phyloP scores from a whole-genome alignment of 2,888 invertebrate genomes.

The Pecten maximus region DNA sequence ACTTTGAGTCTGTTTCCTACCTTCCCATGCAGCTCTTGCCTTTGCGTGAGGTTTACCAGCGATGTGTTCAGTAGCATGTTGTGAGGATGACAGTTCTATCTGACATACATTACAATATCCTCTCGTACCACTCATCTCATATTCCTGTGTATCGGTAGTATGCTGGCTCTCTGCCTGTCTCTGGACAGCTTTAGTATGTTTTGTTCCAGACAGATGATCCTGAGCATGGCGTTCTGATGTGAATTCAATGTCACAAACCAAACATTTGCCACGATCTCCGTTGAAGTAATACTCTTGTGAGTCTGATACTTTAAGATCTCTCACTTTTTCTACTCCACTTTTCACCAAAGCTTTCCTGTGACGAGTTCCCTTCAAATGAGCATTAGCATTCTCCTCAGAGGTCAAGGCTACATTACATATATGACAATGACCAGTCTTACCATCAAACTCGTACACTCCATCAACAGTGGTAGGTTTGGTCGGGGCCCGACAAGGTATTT shows the following conservation, averaged over 20 bases:
- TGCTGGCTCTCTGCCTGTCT: background rate
- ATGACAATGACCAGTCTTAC: constrained; percentile 59
- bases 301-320: background rate
- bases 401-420: constrained; percentile 63
- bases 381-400: constrained; percentile 59
- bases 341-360: constrained; percentile 54
- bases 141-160: constrained; percentile 37
- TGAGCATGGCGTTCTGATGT: constrained; percentile 57
- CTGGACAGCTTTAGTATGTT: constrained; percentile 52
- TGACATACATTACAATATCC: constrained; percentile 64
- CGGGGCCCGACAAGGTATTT: background rate
- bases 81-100: constrained; percentile 60
- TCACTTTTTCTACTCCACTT: background rate
- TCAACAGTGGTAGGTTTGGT: background rate
- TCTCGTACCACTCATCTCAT: constrained; percentile 53
- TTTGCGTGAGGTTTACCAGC: constrained; percentile 64
- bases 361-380: constrained; percentile 64
- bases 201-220: constrained; percentile 60
- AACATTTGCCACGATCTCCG: constrained; percentile 57
- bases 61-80: constrained; percentile 62
- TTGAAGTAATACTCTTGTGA: constrained; percentile 53
- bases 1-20: background rate
- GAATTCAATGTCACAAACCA: constrained; percentile 60
- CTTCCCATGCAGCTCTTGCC: constrained; percentile 22
- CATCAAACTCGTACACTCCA: constrained; percentile 46